Evolutionary conservation across 2,797 vertebrate species (phyloP), one percentile per base, ranked within the genome.

Genomic region (Calcarius lapponicus): DNA sequence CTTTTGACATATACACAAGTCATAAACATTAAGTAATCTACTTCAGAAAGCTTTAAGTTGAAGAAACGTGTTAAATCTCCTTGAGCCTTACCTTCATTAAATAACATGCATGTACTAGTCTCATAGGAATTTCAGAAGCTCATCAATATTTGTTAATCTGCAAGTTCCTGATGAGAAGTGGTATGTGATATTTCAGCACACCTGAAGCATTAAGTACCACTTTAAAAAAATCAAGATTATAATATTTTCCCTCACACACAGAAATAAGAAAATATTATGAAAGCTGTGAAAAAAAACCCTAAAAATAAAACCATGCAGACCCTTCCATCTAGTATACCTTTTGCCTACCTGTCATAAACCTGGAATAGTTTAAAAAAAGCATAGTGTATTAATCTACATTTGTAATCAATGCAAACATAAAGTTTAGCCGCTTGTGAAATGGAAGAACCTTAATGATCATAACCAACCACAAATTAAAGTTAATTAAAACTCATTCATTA

Each of bases 101-200:
- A 57, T 81, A 89, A 88, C 6, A n/a, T 65, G 36, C 60, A 82
- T 90, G 79, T 48, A 78, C 13, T 45, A 65, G 32, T 91, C 91
- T 84, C 91, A 67, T 8, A 67, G 87, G 82, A 93, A 89, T 95
- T 93, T 84, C 85, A 93, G 76, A 75, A 91, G 73, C 89, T 96
- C 92, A 90, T 95, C 80, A 96, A 91, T 97, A 91, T 94, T 96
- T 96, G 85, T 91, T 95, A 93, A 95, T 94, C 90, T 92, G 76
- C 80, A 79, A 57, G 48, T 84, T 96, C 91, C 90, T 96, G 94
- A 93, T 95, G 92, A 96, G 84, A 95, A 93, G 82, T 91, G 91
- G 70, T 53, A 76, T 66, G 73, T 58, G 36, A 54, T 84, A 88
- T 96, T 92, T 92, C 88, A 86, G 80, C 70, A 64, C 90, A 96